Conservation (phyloP, 2,797 vertebrate genomes). For the Silurus lanzhouensis region DNA sequence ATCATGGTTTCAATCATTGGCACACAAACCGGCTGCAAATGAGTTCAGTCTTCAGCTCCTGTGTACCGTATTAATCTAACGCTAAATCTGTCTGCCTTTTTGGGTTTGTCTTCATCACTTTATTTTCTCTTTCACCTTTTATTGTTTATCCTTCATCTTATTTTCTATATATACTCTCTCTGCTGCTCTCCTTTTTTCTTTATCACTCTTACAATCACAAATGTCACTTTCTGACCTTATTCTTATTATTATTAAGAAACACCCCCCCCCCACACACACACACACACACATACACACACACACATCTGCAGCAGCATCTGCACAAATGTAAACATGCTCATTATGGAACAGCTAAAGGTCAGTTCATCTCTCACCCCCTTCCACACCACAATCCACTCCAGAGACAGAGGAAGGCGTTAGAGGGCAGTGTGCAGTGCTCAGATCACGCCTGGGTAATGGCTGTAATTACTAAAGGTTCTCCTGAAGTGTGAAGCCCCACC, state of each 20-base stretch:
- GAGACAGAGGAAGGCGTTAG: background rate
- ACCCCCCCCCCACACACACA: background rate
- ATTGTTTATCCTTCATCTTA: background rate
- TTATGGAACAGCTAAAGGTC: conserved; percentile 30
- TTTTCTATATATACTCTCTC: background rate
- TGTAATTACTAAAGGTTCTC: conserved; percentile 9
- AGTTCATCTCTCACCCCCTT: conserved; percentile 19
- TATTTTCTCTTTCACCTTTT: background rate
- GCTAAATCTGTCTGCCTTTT: background rate
- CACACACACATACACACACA: background rate
- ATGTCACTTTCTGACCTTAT: conserved; percentile 17
- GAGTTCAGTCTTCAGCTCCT: background rate
- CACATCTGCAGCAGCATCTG: background rate
- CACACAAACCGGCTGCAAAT: background rate
- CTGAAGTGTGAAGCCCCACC: conserved; percentile 1
- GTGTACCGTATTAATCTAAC: conserved; percentile 5
- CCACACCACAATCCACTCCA: background rate
- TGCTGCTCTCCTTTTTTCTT: background rate
- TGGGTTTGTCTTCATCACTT: conserved; percentile 4
- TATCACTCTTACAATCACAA: conserved; percentile 8
- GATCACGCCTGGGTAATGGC: background rate
- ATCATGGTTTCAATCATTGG: background rate
- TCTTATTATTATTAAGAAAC: background rate
- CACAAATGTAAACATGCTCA: conserved; percentile 7
- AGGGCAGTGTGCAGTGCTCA: background rate